phyloP scores from a whole-genome alignment of 2,888 invertebrate genomes.

The Acanthococcus lagerstroemiae region DNA sequence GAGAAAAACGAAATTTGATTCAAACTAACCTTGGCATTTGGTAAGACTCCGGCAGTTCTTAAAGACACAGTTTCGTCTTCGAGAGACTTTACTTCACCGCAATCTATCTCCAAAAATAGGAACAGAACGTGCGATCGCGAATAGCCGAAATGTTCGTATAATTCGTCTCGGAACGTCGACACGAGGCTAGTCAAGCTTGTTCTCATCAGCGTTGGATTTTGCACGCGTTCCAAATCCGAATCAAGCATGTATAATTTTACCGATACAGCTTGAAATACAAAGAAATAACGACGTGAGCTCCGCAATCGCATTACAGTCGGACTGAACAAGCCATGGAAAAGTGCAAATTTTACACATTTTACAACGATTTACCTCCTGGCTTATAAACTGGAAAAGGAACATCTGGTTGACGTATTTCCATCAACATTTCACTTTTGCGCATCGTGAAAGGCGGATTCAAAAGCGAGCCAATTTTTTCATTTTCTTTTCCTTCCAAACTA shows the following conservation, averaged over 20 bases:
- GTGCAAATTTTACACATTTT: background rate
- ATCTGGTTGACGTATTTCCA: constrained; percentile 20
- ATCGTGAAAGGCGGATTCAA: background rate
- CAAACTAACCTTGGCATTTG: background rate
- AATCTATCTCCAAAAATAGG: background rate
- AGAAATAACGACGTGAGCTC: background rate
- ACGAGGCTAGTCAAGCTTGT: constrained; percentile 5
- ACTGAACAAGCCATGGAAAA: too few species aligned
- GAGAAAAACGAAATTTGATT: too few species aligned
- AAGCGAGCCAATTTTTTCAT: constrained; percentile 13
- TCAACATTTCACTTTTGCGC: constrained; percentile 38
- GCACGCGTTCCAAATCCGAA: constrained; percentile 49
- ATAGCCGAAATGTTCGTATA: constrained; percentile 1
- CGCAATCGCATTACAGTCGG: background rate
- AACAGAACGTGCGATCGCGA: background rate
- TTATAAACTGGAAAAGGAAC: constrained; percentile 16
- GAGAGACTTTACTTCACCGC: background rate
- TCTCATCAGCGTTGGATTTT: constrained; percentile 16
- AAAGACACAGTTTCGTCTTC: background rate
- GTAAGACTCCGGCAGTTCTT: background rate
- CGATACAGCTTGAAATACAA: constrained; percentile 42
- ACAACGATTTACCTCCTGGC: constrained; percentile 3
- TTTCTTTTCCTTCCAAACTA: constrained; percentile 10
- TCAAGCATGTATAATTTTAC: constrained; percentile 55
- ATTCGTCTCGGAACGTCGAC: constrained; percentile 5